A percentile compares a stretch with the other conserved stretches of the same genome.
These are phyloP conservation scores for Ptilonorhynchus violaceus DNA, from an alignment of 2,113 vertebrate species.

Conservation along the genomic window DNA sequence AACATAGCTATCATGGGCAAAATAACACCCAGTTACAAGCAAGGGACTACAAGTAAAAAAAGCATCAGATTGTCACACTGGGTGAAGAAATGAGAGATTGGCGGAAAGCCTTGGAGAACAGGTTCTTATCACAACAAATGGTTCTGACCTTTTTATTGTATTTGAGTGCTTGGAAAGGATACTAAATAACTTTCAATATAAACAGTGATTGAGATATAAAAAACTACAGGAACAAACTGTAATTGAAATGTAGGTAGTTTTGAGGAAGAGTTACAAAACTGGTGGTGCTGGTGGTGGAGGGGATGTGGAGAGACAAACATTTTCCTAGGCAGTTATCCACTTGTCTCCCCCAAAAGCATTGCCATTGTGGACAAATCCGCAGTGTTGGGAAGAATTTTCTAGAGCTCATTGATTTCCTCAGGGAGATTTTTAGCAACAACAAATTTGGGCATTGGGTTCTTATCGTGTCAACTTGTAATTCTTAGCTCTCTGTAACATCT, in stretches of 20 bases:
- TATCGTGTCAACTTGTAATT: not conserved
- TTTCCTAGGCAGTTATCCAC: not conserved
- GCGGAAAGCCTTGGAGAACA: not conserved
- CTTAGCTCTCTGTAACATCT: not conserved
- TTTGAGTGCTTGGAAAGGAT: not conserved
- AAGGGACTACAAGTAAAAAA: not conserved
- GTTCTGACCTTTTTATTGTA: not conserved
- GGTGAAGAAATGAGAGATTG: not conserved
- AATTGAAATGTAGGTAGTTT: not conserved
- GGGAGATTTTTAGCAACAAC: not conserved
- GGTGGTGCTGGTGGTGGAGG: not conserved
- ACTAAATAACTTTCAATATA: not conserved
- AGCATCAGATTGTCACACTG: not conserved
- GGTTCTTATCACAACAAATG: not conserved
- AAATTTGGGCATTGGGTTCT: not conserved
- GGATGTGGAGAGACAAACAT: not conserved
- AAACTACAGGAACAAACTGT: not conserved
- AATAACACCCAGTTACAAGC: not conserved
- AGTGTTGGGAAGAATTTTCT: not conserved
- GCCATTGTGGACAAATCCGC: not conserved
- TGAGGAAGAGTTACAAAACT: not conserved
- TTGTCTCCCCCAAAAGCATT: not conserved
- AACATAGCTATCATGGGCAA: not conserved
- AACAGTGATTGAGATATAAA: not conserved
- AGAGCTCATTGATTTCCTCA: not conserved